Evolutionary conservation across 2,113 vertebrate genomes (phyloP).

Genomic region (Rhynchomys soricoides): DNA sequence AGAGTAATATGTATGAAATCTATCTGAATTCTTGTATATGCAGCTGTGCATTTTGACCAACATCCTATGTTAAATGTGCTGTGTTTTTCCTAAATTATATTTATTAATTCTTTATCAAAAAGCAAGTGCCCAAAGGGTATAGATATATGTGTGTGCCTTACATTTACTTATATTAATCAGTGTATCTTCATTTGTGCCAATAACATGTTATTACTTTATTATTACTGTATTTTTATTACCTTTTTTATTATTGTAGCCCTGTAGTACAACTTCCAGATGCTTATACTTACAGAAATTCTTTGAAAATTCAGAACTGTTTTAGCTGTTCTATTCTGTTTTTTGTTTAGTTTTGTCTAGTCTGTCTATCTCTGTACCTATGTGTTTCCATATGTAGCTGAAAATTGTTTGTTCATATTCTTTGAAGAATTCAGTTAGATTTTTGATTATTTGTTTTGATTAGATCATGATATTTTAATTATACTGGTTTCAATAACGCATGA

Average conservation of each 20-base stretch:
- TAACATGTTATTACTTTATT: neutral
- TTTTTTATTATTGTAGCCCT: neutral
- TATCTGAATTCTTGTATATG: neutral
- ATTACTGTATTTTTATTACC: no score
- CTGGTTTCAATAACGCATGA: fast-evolving
- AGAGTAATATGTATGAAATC: neutral
- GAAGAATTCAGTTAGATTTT: neutral
- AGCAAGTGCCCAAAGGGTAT: neutral
- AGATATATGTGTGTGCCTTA: neutral
- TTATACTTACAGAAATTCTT: neutral
- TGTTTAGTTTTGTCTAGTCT: neutral
- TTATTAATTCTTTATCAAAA: neutral
- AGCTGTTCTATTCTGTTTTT: neutral
- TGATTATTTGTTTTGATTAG: neutral
- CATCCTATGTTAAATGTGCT: neutral
- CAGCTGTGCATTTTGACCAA: neutral
- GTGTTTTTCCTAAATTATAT: neutral
- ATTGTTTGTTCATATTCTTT: neutral
- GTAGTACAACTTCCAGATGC: neutral
- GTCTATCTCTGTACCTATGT: neutral
- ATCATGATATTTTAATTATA: neutral
- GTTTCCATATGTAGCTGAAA: neutral
- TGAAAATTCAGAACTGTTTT: neutral
- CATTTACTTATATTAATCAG: neutral
- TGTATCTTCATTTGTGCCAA: neutral